phyloP scores from a whole-genome alignment of 2,113 vertebrate genomes.

The cat (Felis catus) region F.catus_Fca126_mat1.0 CM031413.1:147522001-147522500 shows the following conservation, averaged over 20 bases:
- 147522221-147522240: not conserved
- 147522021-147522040: not conserved
- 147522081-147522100: not conserved
- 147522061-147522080: rapidly evolving
- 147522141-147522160: not conserved
- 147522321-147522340: slow-evolving; percentile 33
- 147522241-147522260: not conserved
- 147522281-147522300: not conserved
- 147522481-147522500: rapidly evolving
- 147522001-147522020: rapidly evolving
- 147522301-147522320: not conserved
- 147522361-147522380: not conserved
- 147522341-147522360: slow-evolving; percentile 26
- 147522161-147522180: not conserved
- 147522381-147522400: rapidly evolving
- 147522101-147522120: not conserved
- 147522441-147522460: not conserved
- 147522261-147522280: not conserved
- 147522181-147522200: not conserved
- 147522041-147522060: too few relatives aligned
- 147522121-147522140: not conserved
- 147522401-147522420: rapidly evolving
- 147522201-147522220: not conserved
- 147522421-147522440: not conserved
- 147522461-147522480: not conserved